phyloP scores from a whole-genome alignment of 2,113 vertebrate species.

The Caranx ignobilis region DNA sequence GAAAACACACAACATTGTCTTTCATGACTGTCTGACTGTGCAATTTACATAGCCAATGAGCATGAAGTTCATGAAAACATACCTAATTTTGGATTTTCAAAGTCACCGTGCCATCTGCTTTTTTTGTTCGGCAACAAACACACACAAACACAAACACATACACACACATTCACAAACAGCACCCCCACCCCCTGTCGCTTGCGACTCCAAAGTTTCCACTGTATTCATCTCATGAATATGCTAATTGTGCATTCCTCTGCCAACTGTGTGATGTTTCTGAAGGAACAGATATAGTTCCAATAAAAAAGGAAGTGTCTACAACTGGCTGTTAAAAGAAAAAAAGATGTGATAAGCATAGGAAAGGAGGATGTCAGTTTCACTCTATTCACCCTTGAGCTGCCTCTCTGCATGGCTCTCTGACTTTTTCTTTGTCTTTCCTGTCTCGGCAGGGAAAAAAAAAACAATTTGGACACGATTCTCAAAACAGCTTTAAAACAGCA shows the following conservation, averaged over 20 bases:
- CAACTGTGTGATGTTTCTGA: conserved; percentile 76
- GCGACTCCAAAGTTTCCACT: conserved; percentile 75
- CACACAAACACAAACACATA: conserved; percentile 31
- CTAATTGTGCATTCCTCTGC: conserved; percentile 75
- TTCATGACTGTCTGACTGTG: conserved; percentile 71
- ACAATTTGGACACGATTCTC: conserved; percentile 52
- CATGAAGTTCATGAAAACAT: conserved; percentile 79
- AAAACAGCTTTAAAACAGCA: conserved; percentile 42
- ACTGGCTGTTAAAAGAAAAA: conserved; percentile 74
- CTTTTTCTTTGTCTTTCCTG: conserved; percentile 41
- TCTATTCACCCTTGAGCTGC: conserved; percentile 58
- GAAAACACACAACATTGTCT: conserved; percentile 73
- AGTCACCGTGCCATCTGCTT: conserved; percentile 82
- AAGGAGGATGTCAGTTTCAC: conserved; percentile 65
- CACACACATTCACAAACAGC: conserved; percentile 19
- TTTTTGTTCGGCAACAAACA: conserved; percentile 72
- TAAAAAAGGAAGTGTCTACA: conserved; percentile 77
- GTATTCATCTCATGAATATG: conserved; percentile 83
- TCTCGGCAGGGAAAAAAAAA: conserved; percentile 5
- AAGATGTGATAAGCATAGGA: conserved; percentile 68
- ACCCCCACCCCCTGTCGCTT: conserved; percentile 60
- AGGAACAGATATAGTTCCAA: conserved; percentile 78
- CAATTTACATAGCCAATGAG: conserved; percentile 80
- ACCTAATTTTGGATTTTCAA: conserved; percentile 82
- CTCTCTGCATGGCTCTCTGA: conserved; percentile 35